Evolutionary conservation across 2,888 invertebrate genomes (phyloP).

Genomic region (Malthinus flaveolus): DNA sequence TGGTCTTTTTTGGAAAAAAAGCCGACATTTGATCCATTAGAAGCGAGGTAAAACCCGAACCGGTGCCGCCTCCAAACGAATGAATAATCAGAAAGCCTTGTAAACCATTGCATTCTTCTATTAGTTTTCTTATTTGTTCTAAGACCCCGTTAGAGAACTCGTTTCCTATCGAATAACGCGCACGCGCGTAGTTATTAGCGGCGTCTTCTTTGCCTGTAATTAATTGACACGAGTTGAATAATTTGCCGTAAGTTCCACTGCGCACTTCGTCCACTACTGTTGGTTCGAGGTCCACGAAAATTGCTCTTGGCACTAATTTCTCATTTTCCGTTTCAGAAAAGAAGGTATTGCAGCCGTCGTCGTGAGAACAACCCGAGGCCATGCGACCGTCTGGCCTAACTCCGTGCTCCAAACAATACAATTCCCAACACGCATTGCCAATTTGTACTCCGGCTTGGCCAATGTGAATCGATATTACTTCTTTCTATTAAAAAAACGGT

Average conservation of each 20-base stretch:
- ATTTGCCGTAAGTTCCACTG: constrained; percentile 66
- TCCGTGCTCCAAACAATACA: constrained; percentile 75
- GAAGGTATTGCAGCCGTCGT: constrained; percentile 63
- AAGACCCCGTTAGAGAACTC: constrained; percentile 71
- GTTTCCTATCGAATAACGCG: constrained; percentile 69
- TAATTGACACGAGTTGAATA: constrained; percentile 80
- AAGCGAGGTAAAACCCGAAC: constrained; percentile 81
- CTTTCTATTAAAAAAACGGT: constrained; percentile 60
- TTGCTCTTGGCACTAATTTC: constrained; percentile 51
- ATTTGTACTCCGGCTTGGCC: constrained; percentile 81
- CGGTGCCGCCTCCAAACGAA: constrained; percentile 79
- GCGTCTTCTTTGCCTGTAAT: constrained; percentile 84
- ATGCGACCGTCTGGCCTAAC: constrained; percentile 57
- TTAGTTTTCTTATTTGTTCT: constrained; percentile 67
- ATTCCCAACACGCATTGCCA: constrained; percentile 77
- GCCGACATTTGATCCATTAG: constrained; percentile 74
- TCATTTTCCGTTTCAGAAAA: constrained; percentile 77
- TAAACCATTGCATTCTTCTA: constrained; percentile 63
- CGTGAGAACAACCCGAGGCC: constrained; percentile 71
- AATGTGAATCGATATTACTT: constrained; percentile 78
- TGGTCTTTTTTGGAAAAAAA: constrained; percentile 46
- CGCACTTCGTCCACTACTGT: constrained; percentile 60
- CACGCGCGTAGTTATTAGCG: constrained; percentile 83
- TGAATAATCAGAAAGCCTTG: constrained; percentile 58
- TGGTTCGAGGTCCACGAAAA: constrained; percentile 18